Evolutionary conservation across 2,888 invertebrate species (phyloP).

Genomic region (Doris montereyensis): DNA sequence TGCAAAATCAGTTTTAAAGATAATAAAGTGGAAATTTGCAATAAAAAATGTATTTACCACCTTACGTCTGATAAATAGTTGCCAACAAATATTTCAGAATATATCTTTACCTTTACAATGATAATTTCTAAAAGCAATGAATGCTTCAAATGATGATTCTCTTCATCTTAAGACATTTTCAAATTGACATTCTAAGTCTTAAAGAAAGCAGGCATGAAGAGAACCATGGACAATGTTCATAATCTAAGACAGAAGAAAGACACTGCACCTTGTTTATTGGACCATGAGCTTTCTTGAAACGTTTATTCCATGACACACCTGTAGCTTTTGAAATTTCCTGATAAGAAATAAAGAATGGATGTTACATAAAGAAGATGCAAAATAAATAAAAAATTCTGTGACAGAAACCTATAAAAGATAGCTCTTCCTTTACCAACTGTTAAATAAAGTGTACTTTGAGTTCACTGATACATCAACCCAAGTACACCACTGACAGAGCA

Average conservation of each 20-base stretch:
- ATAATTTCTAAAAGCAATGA: too few relatives aligned
- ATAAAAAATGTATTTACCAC: neutral
- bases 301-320: conserved; percentile 72
- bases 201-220: too few relatives aligned
- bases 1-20: conserved; percentile 39
- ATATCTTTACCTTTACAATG: too few relatives aligned
- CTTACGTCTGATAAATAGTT: neutral
- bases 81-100: too few relatives aligned
- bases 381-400: too few relatives aligned
- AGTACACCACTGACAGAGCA: too few relatives aligned
- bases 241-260: too few relatives aligned
- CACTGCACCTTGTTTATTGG: conserved; percentile 70
- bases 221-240: too few relatives aligned
- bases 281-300: conserved; percentile 69
- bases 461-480: too few relatives aligned
- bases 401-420: conserved; percentile 7
- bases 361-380: neutral
- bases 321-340: conserved; percentile 70
- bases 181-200: too few relatives aligned
- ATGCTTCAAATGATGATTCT: too few relatives aligned
- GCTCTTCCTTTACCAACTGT: neutral
- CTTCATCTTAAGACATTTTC: too few relatives aligned
- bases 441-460: neutral
- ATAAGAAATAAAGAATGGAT: conserved; percentile 33
- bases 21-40: neutral